These are phyloP conservation scores for Phenganax stokvisi DNA, from an alignment of 92 coral and sea anemone genomes.

Conservation along the genomic window DNA sequence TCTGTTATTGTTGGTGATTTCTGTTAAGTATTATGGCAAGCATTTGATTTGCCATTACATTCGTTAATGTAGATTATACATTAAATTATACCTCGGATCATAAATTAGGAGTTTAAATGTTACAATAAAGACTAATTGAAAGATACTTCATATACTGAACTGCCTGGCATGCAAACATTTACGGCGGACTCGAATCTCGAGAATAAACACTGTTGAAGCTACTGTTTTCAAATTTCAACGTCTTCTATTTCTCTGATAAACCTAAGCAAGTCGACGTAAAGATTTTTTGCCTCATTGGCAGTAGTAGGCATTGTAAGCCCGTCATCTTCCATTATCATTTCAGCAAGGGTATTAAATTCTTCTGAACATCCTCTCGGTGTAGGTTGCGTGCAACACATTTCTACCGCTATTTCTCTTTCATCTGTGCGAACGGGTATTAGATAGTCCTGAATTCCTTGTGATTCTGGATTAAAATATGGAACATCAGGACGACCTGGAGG, in stretches of 20 bases:
- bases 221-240: background rate
- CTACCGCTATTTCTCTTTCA: constrained; percentile 47
- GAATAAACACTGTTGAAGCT: too few relatives aligned
- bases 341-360: constrained; percentile 54
- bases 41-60: too few relatives aligned
- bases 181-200: too few relatives aligned
- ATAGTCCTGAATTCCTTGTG: background rate
- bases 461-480: constrained; percentile 13
- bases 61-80: too few relatives aligned
- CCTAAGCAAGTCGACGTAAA: constrained; percentile 33
- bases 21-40: too few relatives aligned
- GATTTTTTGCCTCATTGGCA: constrained; percentile 45
- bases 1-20: too few relatives aligned
- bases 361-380: constrained; percentile 50
- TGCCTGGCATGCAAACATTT: too few relatives aligned
- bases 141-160: too few relatives aligned
- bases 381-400: constrained; percentile 45
- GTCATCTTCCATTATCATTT: constrained; percentile 61
- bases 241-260: constrained; percentile 18
- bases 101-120: too few relatives aligned
- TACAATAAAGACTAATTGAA: too few relatives aligned
- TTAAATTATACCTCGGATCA: too few relatives aligned
- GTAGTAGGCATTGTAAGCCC: constrained; percentile 49
- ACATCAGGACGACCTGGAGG: constrained; percentile 33
- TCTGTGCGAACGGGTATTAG: background rate